Evolutionary conservation across 1,140 invertebrate genomes (phyloP).

Genomic region (Lordiphosa mommai): DNA sequence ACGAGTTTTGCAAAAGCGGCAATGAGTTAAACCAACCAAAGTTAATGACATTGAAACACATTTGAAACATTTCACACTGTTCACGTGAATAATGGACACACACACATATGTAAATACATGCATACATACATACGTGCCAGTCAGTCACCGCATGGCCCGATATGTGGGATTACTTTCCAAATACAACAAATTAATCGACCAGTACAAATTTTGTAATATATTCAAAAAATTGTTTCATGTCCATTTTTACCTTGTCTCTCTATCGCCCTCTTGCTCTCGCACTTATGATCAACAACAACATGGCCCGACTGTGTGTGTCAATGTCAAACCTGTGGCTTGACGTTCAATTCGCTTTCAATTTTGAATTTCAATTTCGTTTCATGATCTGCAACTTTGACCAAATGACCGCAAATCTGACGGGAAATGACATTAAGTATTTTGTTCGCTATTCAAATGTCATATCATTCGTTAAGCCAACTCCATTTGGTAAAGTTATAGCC

Average conservation of each 20-base stretch:
- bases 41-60: slow-evolving; percentile 60
- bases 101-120: slow-evolving; percentile 9
- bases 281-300: slow-evolving; percentile 1
- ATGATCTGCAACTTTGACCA: too few species aligned
- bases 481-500: too few species aligned
- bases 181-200: slow-evolving; percentile 1
- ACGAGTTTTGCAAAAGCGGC: slow-evolving; percentile 21
- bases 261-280: background rate
- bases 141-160: background rate
- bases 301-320: slow-evolving; percentile 25
- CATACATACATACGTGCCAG: slow-evolving; percentile 6
- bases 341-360: background rate
- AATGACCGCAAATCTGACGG: too few species aligned
- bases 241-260: slow-evolving; percentile 16
- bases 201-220: slow-evolving; percentile 20
- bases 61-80: slow-evolving; percentile 26
- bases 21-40: slow-evolving; percentile 12
- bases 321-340: slow-evolving; percentile 28
- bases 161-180: slow-evolving; percentile 20
- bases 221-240: slow-evolving; percentile 20
- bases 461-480: too few species aligned
- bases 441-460: too few species aligned
- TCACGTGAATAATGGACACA: slow-evolving; percentile 45
- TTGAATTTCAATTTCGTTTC: too few species aligned
- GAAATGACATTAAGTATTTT: too few species aligned